Conservation (phyloP, 2,888 invertebrate species). For the Selenia dentaria region DNA sequence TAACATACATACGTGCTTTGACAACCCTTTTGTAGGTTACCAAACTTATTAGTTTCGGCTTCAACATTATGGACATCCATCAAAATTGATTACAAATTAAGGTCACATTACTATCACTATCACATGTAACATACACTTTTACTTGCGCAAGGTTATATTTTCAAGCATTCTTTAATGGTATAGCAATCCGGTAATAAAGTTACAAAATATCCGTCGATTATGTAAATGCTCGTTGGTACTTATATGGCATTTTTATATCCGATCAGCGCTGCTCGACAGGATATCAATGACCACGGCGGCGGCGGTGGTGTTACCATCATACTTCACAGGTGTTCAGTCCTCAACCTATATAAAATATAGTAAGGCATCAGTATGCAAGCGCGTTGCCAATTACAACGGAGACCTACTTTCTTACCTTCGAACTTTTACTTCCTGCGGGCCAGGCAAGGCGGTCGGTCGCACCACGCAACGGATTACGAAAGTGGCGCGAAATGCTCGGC, state of each 20-base stretch:
- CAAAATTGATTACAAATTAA: constrained; percentile 30
- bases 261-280: background rate
- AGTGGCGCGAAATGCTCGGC: constrained; percentile 84
- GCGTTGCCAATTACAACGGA: constrained; percentile 80
- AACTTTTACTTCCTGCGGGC: constrained; percentile 85
- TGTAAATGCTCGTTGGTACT: constrained; percentile 9
- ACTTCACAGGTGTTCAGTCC: constrained; percentile 52
- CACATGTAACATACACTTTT: constrained; percentile 18
- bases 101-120: constrained; percentile 25
- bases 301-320: background rate
- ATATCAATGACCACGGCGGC: no score
- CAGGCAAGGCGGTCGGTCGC: constrained; percentile 76
- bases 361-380: constrained; percentile 80
- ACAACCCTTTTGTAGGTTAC: constrained; percentile 33
- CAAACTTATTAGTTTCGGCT: constrained; percentile 27
- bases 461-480: constrained; percentile 83
- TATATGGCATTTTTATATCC: constrained; percentile 17
- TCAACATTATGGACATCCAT: constrained; percentile 33
- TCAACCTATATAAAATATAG: constrained; percentile 66
- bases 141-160: constrained; percentile 17
- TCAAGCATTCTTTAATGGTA: constrained; percentile 1
- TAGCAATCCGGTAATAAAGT: constrained; percentile 13
- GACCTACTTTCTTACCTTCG: constrained; percentile 85
- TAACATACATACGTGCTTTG: constrained; percentile 53
- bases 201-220: background rate